These are phyloP conservation scores for Oncorhynchus kisutch DNA, from an alignment of 2,113 vertebrate species.

Conservation along the genomic window DNA sequence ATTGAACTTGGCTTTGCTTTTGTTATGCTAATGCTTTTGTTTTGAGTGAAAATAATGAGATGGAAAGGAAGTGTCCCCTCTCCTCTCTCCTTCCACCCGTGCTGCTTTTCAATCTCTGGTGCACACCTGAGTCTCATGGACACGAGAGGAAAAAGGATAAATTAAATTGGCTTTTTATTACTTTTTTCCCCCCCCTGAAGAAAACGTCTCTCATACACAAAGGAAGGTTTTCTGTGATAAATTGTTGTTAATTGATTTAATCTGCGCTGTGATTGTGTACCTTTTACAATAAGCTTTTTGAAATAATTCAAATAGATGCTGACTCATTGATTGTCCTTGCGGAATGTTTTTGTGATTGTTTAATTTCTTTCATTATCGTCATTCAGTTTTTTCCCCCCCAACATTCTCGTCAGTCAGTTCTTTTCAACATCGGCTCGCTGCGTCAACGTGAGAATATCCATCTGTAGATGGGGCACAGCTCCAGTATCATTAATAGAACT, in stretches of 20 bases:
- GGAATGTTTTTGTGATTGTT: not conserved
- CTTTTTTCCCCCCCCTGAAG: conserved; percentile 10
- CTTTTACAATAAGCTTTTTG: not conserved
- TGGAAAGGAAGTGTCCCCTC: not conserved
- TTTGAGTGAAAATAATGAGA: conserved; percentile 38
- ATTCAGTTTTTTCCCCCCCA: not conserved
- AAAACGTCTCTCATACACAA: conserved; percentile 10
- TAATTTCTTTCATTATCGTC: conserved; percentile 1
- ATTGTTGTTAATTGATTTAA: conserved; percentile 14
- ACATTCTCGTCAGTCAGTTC: not conserved
- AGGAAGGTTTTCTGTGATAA: conserved; percentile 3
- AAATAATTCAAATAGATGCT: not conserved
- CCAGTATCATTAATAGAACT: not conserved
- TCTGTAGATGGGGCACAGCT: not conserved
- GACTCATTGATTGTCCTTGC: not conserved
- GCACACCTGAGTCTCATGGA: not conserved
- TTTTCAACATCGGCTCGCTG: not conserved
- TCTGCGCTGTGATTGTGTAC: not conserved
- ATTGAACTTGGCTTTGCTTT: conserved; percentile 21
- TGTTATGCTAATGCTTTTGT: conserved; percentile 41
- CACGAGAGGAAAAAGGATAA: conserved; percentile 20
- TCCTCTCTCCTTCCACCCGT: too few relatives aligned
- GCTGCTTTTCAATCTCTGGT: not conserved
- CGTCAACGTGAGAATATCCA: not conserved
- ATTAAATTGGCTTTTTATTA: conserved; percentile 33